Evolutionary conservation across 2,888 invertebrate genomes (phyloP), one percentile per base, ranked within the genome.

Genomic region (Phoenoteleia sp.): DNA sequence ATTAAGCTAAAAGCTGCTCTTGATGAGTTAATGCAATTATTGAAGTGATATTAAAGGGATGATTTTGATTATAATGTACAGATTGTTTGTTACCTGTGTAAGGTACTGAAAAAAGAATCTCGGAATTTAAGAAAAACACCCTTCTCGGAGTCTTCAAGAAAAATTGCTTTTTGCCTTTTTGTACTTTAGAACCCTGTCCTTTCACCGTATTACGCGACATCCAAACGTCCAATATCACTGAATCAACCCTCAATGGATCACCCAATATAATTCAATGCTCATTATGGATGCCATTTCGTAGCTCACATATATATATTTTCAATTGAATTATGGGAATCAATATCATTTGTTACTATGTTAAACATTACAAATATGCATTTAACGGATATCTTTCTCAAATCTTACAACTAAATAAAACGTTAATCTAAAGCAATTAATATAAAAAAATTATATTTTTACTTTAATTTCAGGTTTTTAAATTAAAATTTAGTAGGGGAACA

Each of bases 51-150:
- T 60, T 54, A 42, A 60, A 52, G 13, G 6, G 33, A 71, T 64
- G 71, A 66, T 72, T 58, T 58, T 66, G 72, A 64, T 72, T 56
- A 64, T n/a, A n/a, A 56, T 72, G 47, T 72, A 64, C 64, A 52
- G 67, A 81, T 75, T 75, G 42, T 69, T 75, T 75, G 42, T 69
- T 75, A 81, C 27, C 27, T 52, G 62, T 21, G 52, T n/a, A 29
- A 52, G 49, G n/a, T 19, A 23, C 42, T 45, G 39, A 25, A 21
- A 42, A 64, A 81, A 74, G 39, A 66, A 82, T 58, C 33, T 66
- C 64, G 64, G 72, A 75, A 75, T 82, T 54, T 58, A 58, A 49
- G 58, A 66, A 45, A 81, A 75, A 81, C 71, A 47, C 39, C 52
- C 71, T 71, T 25, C 13, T 56, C 42, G 45, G 23, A 64, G 13